phyloP scores from a whole-genome alignment of 2,888 invertebrate genomes.

The Polyommatus iphigenia region DNA sequence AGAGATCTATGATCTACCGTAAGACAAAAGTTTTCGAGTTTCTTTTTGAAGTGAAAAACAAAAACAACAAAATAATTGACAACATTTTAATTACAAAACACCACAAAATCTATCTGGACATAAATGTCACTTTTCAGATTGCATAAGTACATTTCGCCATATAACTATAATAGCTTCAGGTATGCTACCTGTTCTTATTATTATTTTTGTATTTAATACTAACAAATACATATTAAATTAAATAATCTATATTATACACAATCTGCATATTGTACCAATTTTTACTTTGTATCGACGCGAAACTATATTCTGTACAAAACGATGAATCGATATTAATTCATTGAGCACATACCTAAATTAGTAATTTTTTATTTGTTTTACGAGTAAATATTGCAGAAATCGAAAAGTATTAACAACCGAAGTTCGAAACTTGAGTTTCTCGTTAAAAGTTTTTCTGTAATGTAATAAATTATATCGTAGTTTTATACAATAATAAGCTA shows the following conservation, averaged over 20 bases:
- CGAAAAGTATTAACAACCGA: slow-evolving; percentile 5
- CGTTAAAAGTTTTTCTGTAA: slow-evolving; percentile 10
- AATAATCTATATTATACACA: slow-evolving; percentile 65
- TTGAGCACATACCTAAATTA: slow-evolving; percentile 30
- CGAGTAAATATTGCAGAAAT: slow-evolving; percentile 3
- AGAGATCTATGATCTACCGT: too few relatives aligned
- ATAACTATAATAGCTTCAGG: slow-evolving; percentile 66
- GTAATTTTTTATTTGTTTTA: slow-evolving; percentile 16
- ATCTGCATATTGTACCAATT: slow-evolving; percentile 52
- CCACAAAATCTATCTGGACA: slow-evolving; percentile 77
- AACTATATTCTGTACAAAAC: slow-evolving; percentile 29
- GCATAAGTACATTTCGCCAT: slow-evolving; percentile 74
- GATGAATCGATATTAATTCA: slow-evolving; percentile 14
- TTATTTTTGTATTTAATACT: slow-evolving; percentile 74
- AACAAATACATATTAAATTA: slow-evolving; percentile 69
- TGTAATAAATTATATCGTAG: slow-evolving; percentile 20
- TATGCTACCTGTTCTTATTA: slow-evolving; percentile 47
- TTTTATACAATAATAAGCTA: slow-evolving; percentile 35
- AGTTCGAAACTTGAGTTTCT: neutral
- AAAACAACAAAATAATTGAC: slow-evolving; percentile 70
- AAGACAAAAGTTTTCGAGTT: too few relatives aligned
- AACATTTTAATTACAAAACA: slow-evolving; percentile 81
- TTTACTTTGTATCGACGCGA: slow-evolving; percentile 30
- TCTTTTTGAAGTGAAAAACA: slow-evolving; percentile 41
- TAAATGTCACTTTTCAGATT: slow-evolving; percentile 69